Conservation (phyloP, 2,113 vertebrate genomes). For the Hemiscyllium ocellatum region DNA sequence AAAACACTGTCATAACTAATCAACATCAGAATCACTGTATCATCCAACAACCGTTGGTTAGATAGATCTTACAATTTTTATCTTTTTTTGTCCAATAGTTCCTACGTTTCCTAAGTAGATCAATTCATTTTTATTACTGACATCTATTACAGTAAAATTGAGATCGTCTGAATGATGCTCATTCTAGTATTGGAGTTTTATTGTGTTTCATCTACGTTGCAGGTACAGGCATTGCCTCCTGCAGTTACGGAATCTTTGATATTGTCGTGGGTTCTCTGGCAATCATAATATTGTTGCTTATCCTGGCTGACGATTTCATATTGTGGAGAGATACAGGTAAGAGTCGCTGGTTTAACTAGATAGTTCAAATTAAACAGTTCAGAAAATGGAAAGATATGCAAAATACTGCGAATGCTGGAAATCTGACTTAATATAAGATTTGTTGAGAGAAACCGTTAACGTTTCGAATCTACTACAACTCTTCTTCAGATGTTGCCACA, state of each 20-base stretch:
- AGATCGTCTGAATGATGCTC: background rate
- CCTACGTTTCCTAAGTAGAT: background rate
- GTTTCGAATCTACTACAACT: too few relatives aligned
- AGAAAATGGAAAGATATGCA: background rate
- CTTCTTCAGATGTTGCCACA: too few relatives aligned
- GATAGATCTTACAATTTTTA: background rate
- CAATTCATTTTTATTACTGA: background rate
- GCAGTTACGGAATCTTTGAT: background rate
- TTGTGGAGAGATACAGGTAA: background rate
- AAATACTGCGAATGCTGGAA: too few relatives aligned
- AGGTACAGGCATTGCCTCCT: background rate
- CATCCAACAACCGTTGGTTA: background rate
- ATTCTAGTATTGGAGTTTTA: background rate
- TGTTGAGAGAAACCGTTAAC: too few relatives aligned
- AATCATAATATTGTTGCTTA: background rate
- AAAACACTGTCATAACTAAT: background rate
- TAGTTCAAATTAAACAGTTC: background rate
- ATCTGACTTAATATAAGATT: too few relatives aligned
- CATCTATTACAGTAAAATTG: background rate
- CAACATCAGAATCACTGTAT: background rate
- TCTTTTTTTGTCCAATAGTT: background rate
- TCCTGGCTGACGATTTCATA: background rate
- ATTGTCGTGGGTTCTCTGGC: background rate
- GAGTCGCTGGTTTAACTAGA: background rate
- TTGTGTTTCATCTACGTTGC: background rate